Base-by-base conservation (phyloP, 2,888 invertebrate genomes). In the Napeogenes sylphis region DNA sequence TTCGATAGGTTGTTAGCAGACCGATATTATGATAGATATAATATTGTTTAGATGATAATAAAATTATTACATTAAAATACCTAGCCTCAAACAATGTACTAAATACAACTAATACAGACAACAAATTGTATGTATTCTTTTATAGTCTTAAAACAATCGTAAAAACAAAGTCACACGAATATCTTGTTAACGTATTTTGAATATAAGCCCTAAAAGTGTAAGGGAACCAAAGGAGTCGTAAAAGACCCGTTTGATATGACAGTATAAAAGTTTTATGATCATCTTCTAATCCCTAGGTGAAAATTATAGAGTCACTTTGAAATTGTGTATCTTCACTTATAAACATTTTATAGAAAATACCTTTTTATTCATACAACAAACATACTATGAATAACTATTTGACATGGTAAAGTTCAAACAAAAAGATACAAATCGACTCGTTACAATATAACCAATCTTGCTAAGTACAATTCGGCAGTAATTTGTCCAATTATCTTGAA, bases 101-200 rank as follows among this genome's bases (percentile, higher is more conserved):
- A 12, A 10, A 42, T 42, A 10, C 3, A 42, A 10, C 5, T 3
- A 42, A 42, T 42, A 42, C 3, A 42, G 42, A 42, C 21, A 35
- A 35, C 35, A 42, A 42, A 42, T 10, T 42, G 42, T 42, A 42
- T 2, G 12, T 42, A 38, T 6, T 2, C 38, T 1, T 21, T 21
- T 6, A 38, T 38, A 42, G 8, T 0, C 5, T 30, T 30, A 30
- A 4, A 51, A 51, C 10, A 12, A 8, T 30, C 3, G 12, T 30
- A 12, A 51, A 30, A 51, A 47, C 56, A 73, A 75, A 67, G 69
- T 69, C 60, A 65, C 75, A 69, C 73, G 45, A 54, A 71, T 65
- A 75, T 63, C 68, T 73, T 71, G 69, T 64, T 62, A 64, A 75
- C 70, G 70, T 70, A 68, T 69, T 74, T 75, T 71, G 73, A 75